phyloP scores from a whole-genome alignment of 2,113 vertebrate species.

The Corapipo altera region DNA sequence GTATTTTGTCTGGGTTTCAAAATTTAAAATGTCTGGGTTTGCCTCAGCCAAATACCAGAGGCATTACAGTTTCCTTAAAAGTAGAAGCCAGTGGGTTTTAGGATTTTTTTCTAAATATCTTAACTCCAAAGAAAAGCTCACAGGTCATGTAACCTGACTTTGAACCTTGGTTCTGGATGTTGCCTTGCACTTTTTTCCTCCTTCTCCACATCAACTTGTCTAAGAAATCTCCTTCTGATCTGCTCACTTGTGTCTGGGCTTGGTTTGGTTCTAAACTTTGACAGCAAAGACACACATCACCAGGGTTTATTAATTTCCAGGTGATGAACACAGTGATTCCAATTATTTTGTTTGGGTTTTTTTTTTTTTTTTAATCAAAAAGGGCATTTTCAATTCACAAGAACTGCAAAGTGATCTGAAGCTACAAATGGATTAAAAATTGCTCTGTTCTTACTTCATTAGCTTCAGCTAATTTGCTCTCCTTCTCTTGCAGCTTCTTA shows the following conservation, averaged over 20 bases:
- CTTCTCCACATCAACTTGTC: neutral
- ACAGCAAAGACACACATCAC: neutral
- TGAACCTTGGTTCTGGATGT: neutral
- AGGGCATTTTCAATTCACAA: neutral
- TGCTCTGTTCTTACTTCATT: constrained; percentile 78
- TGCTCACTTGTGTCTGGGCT: neutral
- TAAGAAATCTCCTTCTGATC: neutral
- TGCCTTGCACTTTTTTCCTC: neutral
- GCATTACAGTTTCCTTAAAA: neutral
- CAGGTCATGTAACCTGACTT: neutral
- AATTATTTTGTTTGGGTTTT: neutral
- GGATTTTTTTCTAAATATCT: neutral
- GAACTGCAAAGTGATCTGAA: neutral
- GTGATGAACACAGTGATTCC: neutral
- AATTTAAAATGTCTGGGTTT: neutral
- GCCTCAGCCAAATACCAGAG: neutral
- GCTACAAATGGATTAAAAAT: neutral
- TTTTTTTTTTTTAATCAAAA: neutral
- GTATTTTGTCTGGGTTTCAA: neutral
- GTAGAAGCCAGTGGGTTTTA: neutral
- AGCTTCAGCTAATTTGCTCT: constrained; percentile 76
- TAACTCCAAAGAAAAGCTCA: neutral
- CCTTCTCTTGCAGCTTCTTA: constrained; percentile 85
- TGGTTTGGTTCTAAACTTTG: neutral
- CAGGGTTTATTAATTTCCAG: neutral